Conservation (phyloP, 2,113 vertebrate species). For the Ammospiza nelsoni region DNA sequence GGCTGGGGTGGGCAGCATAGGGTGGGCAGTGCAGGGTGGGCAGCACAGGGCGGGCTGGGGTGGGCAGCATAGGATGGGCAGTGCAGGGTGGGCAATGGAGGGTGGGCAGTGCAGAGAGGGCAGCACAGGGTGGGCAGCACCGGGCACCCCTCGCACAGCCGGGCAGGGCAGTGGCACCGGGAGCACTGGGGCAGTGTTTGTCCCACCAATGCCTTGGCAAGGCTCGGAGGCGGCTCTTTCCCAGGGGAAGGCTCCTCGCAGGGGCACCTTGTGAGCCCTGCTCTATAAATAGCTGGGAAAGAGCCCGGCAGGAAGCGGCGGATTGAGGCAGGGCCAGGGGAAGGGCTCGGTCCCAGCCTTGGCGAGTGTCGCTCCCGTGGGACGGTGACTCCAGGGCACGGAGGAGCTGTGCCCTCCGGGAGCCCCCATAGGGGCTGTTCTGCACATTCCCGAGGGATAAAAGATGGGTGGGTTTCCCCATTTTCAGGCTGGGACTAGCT, state of each 20-base stretch:
- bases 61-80: too few relatives aligned
- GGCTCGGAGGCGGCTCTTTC: neutral
- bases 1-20: neutral
- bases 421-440: neutral
- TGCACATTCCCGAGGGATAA: neutral
- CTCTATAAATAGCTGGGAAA: conserved; percentile 41
- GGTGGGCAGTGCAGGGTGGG: too few relatives aligned
- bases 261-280: conserved; percentile 22
- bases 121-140: neutral
- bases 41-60: neutral
- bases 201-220: neutral
- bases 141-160: rapidly evolving
- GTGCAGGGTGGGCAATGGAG: too few relatives aligned
- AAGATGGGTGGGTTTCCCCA: rapidly evolving
- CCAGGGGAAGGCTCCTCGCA: neutral
- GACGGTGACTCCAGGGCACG: neutral
- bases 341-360: neutral
- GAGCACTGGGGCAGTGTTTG: neutral
- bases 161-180: neutral
- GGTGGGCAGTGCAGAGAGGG: neutral
- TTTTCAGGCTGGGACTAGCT: neutral
- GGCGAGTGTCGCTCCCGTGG: neutral
- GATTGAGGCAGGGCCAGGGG: conserved; percentile 18
- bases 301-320: neutral
- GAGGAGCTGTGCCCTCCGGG: neutral